These are phyloP conservation scores for Watsonalla binaria DNA, from an alignment of 2,888 invertebrate genomes.

Conservation along the genomic window DNA sequence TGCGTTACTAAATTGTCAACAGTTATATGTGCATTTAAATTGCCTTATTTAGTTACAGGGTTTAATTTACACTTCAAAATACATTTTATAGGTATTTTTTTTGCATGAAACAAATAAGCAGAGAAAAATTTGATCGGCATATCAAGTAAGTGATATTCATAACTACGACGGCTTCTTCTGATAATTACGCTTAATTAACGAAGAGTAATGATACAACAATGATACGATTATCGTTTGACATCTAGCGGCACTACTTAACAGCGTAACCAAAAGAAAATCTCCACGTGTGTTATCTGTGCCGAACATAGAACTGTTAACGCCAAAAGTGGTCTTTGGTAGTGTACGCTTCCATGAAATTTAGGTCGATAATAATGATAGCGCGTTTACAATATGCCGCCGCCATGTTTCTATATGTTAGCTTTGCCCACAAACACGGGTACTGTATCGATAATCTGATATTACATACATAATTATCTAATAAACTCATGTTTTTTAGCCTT, in stretches of 20 bases:
- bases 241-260: background rate
- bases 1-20: no score
- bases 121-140: background rate
- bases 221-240: background rate
- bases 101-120: no score
- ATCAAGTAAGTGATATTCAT: background rate
- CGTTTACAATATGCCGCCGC: slow-evolving; percentile 25
- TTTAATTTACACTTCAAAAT: no score
- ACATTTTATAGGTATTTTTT: no score
- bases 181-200: background rate
- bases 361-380: slow-evolving; percentile 17
- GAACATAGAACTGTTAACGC: background rate
- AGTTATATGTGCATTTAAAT: no score
- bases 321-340: background rate
- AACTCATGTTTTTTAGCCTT: slow-evolving; percentile 71
- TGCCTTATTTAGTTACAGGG: no score
- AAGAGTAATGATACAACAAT: background rate
- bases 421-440: slow-evolving; percentile 47
- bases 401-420: slow-evolving; percentile 31
- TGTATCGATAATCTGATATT: slow-evolving; percentile 61
- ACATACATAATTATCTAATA: slow-evolving; percentile 69
- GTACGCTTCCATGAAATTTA: slow-evolving; percentile 1
- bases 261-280: background rate
- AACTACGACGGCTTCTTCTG: background rate
- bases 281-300: background rate